Evolutionary conservation across 2,888 invertebrate genomes (phyloP), one percentile per base, ranked within the genome.

Genomic region (Colostygia pectinataria): DNA sequence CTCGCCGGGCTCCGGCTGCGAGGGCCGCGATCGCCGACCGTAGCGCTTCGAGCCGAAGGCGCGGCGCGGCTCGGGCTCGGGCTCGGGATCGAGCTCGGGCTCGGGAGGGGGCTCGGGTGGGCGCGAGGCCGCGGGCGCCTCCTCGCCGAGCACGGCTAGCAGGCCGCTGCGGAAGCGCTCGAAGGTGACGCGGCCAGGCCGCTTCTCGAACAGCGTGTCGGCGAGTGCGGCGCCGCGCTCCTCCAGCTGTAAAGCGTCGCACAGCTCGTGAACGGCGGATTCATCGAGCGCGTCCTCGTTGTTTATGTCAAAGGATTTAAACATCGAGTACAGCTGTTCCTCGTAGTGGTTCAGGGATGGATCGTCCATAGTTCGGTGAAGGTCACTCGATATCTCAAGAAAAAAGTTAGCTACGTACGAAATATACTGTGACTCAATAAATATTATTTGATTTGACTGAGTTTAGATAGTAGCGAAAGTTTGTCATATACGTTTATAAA

Each of bases 241-340:
- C 62, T 95, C 95, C 39, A 96, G 91, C 83, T 96, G 95, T 53
- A 96, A 91, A 58, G 95, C 93, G 68, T 93, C 93, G 77, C 96
- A 96, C 37, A 96, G 90, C 54, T 92, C 92, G 41, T 91, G 83
- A 60, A 96, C 90, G 32, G 95, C 93, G 33, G 91, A 89, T 65
- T 91, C 91, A 71, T 94, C 93, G 59, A 96, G 80, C 66, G 93
- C 92, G 62, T 94, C 94, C 69, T 92, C 91, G 68, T 93, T 93
- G 72, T 93, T 92, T 59, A 91, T 90, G 81, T 95, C 94, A 84
- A 95, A 95, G 72, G 94, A 95, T 77, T 95, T 93, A 74, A 96
- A 96, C 73, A 96, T 95, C 66, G 93, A 93, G 66, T 94, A 93
- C 68, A 96, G 91, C 89, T 96, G 95, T 83, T 94, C 93, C 80